A percentile compares a stretch with the other conserved stretches of the same genome.
These are phyloP conservation scores for Nannobrachium achirus DNA, from an alignment of 2,113 vertebrate genomes.

Conservation along the genomic window DNA sequence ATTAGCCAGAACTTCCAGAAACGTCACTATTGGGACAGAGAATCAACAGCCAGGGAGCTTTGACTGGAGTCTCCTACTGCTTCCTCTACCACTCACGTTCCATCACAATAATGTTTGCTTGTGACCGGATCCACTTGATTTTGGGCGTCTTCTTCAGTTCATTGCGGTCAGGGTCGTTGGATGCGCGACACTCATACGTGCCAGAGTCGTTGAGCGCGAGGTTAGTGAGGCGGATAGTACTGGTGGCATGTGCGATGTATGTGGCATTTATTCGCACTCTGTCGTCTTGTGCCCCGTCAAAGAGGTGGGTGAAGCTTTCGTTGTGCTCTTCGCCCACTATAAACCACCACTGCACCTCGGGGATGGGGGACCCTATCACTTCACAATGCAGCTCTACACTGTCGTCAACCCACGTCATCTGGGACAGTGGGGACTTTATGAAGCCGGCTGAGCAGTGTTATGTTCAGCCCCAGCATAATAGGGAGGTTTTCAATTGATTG, in stretches of 20 bases:
- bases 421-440: slow-evolving; percentile 88
- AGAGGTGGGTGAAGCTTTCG: slow-evolving; percentile 85
- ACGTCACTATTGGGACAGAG: slow-evolving; percentile 58
- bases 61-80: slow-evolving; percentile 39
- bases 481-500: neutral
- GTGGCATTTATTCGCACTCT: slow-evolving; percentile 88
- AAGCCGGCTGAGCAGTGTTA: slow-evolving; percentile 85
- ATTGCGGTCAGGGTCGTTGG: slow-evolving; percentile 94
- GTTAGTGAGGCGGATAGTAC: slow-evolving; percentile 82
- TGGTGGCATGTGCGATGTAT: slow-evolving; percentile 87
- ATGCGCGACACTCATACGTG: slow-evolving; percentile 94
- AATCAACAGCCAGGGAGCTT: slow-evolving; percentile 35
- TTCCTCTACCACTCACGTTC: slow-evolving; percentile 89
- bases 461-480: slow-evolving; percentile 36
- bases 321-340: slow-evolving; percentile 82
- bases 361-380: slow-evolving; percentile 87
- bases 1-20: slow-evolving; percentile 66
- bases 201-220: slow-evolving; percentile 85
- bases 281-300: slow-evolving; percentile 86
- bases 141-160: slow-evolving; percentile 89
- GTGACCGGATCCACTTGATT: slow-evolving; percentile 97
- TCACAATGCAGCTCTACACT: slow-evolving; percentile 89
- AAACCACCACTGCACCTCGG: slow-evolving; percentile 94
- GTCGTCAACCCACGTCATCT: slow-evolving; percentile 81
- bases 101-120: slow-evolving; percentile 92